Percentiles rank a stretch among this genome's conserved stretches.
These are phyloP conservation scores for Eilema griseolum DNA, from an alignment of 2,888 invertebrate species.

Conservation along the genomic window DNA sequence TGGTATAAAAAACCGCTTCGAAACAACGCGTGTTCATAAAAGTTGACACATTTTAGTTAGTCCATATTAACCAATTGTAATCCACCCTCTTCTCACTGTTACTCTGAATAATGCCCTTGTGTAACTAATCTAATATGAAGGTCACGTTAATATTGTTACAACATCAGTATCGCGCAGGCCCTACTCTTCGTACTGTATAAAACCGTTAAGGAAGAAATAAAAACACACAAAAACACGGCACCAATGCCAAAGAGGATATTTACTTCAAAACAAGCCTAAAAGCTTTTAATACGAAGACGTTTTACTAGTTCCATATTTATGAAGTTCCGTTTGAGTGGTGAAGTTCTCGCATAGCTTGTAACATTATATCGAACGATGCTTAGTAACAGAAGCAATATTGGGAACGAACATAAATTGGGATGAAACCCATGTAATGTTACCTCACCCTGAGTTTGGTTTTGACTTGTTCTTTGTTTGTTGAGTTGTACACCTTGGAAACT, in stretches of 20 bases:
- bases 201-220: constrained; percentile 6
- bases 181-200: constrained; percentile 9
- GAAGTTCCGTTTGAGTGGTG: constrained; percentile 34
- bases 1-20: too few relatives aligned
- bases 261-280: constrained; percentile 26
- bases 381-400: constrained; percentile 2
- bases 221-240: constrained; percentile 12
- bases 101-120: too few relatives aligned
- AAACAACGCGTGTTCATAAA: too few relatives aligned
- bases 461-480: not conserved
- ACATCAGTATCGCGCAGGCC: not conserved
- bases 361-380: constrained; percentile 25
- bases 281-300: constrained; percentile 24
- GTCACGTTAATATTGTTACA: not conserved
- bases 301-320: constrained; percentile 36
- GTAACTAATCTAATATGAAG: not conserved
- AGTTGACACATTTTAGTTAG: too few relatives aligned
- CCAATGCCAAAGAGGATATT: constrained; percentile 5
- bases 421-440: constrained; percentile 17
- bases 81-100: too few relatives aligned
- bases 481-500: not conserved
- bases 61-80: too few relatives aligned
- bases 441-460: constrained; percentile 20
- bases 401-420: constrained; percentile 16
- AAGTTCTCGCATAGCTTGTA: constrained; percentile 28